Base-by-base conservation (phyloP, 2,888 invertebrate genomes). In the Acrobeloides nanus region DNA sequence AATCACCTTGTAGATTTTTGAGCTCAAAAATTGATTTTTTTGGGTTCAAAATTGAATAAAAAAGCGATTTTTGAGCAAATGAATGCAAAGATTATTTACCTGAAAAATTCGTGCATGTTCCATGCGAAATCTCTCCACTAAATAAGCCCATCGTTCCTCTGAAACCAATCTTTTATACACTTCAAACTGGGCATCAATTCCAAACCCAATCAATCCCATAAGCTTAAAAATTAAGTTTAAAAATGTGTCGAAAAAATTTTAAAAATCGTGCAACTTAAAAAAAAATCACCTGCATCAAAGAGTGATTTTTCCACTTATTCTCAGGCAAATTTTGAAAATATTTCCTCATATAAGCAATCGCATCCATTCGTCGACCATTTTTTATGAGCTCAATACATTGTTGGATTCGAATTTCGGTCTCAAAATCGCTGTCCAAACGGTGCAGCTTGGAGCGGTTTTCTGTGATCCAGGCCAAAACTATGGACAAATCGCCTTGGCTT, bases 51-150 rank as follows among this genome's bases (percentile, higher is more conserved):
- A n/a, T n/a, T n/a, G n/a, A n/a, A n/a, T n/a, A n/a, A n/a, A n/a
- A n/a, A n/a, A n/a, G n/a, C n/a, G n/a, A n/a, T n/a, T n/a, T n/a
- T n/a, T n/a, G n/a, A n/a, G n/a, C n/a, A n/a, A n/a, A n/a, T n/a
- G n/a, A n/a, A n/a, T n/a, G n/a, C n/a, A n/a, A n/a, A n/a, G n/a
- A n/a, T n/a, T n/a, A n/a, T n/a, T n/a, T n/a, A n/a, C 55, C 77
- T 95, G 93, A 77, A 89, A 90, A 55, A 95, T 81, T 53, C 88
- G 83, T 74, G 87, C 89, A 78, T 93, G 92, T 76, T 92, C 93
- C 68, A 84, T 82, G 31, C 92, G 82, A 78, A 97, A 97, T 78
- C 90, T 87, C 58, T 83, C 81, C 55, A 89, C 86, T 54, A 95
- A 80, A 59, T 81, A 81, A 45, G 82, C 80, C 93, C 93, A 97